phyloP scores from a whole-genome alignment of 37 sponge, comb jelly and placozoan genomes.

The Halichondria panicea region DNA sequence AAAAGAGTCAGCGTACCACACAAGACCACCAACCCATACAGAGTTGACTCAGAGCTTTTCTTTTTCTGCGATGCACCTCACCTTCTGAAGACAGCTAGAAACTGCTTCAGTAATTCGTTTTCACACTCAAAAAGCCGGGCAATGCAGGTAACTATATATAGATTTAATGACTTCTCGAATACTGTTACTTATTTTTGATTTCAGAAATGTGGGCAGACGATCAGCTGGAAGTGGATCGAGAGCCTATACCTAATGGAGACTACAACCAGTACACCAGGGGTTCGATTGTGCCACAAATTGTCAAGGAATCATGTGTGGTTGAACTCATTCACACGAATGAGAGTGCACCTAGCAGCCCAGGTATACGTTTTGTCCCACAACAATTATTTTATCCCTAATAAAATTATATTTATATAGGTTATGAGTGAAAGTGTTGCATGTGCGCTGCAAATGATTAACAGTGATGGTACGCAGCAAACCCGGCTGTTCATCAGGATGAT shows the following conservation, averaged over 20 bases:
- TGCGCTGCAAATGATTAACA: background rate
- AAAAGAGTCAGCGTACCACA: background rate
- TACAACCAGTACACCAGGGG: background rate
- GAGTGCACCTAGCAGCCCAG: constrained; percentile 33
- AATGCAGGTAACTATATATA: constrained; percentile 2
- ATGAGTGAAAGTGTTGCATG: constrained; percentile 16
- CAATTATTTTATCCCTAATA: background rate
- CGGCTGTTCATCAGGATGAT: constrained; percentile 1
- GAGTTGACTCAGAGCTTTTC: background rate
- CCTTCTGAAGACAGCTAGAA: constrained; percentile 2
- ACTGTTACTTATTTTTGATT: background rate
- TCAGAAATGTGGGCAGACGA: constrained; percentile 15
- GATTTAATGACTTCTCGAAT: background rate
- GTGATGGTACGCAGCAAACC: background rate
- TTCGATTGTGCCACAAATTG: constrained; percentile 27
- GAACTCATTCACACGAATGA: constrained; percentile 26
- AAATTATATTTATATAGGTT: background rate
- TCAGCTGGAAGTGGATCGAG: constrained; percentile 20
- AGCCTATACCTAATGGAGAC: constrained; percentile 11
- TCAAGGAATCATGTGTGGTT: constrained; percentile 12
- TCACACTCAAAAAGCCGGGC: background rate
- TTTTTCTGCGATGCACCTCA: constrained; percentile 12
- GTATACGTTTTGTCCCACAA: background rate
- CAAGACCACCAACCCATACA: constrained; percentile 8
- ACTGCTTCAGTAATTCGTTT: constrained; percentile 19